A percentile compares a stretch with the other conserved stretches of the same genome.
Evolutionary conservation across 2,888 invertebrate species (phyloP).

Genomic region (Hymenopus coronatus): DNA sequence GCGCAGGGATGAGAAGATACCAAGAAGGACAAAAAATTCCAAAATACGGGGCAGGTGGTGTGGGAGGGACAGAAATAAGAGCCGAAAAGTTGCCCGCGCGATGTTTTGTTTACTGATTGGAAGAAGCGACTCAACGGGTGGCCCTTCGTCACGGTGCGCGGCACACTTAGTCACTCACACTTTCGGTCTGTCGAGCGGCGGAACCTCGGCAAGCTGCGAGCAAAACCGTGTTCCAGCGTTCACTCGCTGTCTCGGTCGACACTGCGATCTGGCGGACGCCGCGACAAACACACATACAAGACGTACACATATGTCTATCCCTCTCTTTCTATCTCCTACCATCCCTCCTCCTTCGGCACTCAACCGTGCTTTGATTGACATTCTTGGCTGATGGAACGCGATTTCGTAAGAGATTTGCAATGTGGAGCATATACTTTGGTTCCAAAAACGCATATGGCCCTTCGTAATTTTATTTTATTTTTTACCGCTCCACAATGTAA

Average conservation of each 20-base stretch:
- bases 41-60: not conserved
- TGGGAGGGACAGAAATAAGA: not conserved
- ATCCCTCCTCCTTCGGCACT: not conserved
- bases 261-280: constrained; percentile 9
- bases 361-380: not conserved
- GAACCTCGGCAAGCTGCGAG: not conserved
- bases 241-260: not conserved
- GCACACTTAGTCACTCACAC: not conserved
- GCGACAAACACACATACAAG: constrained; percentile 14
- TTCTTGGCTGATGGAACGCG: not conserved
- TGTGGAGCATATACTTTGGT: not conserved
- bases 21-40: not conserved
- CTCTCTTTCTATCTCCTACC: not conserved
- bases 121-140: not conserved
- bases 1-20: not conserved
- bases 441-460: too few species aligned
- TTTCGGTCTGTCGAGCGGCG: not conserved
- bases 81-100: not conserved
- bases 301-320: not conserved
- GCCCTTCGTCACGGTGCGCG: not conserved
- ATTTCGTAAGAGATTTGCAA: not conserved
- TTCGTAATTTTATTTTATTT: too few species aligned
- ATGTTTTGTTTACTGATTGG: not conserved
- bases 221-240: not conserved
- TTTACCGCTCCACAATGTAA: too few species aligned